Percentiles rank a stretch among this genome's conserved stretches.
phyloP scores from a whole-genome alignment of 2,888 invertebrate genomes.

The Romanomermis culicivorax region DNA sequence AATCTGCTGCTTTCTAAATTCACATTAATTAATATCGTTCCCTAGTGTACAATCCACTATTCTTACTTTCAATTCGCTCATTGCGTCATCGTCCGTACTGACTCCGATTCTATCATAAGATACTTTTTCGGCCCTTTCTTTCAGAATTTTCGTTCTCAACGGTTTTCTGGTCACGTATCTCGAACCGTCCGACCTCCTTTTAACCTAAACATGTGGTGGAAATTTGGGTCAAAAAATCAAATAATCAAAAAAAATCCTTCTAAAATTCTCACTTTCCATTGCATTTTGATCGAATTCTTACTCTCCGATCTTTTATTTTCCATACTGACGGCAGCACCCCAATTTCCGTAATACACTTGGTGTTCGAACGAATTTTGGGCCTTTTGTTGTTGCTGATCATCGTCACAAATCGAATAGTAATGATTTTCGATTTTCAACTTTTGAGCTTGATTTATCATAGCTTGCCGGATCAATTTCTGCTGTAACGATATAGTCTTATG shows the following conservation, averaged over 20 bases:
- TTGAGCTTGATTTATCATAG: conserved; percentile 17
- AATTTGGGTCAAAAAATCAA: not conserved
- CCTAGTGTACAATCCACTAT: too few species aligned
- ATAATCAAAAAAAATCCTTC: not conserved
- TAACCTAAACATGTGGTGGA: conserved; percentile 26
- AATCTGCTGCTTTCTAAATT: too few species aligned
- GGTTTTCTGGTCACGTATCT: conserved; percentile 52
- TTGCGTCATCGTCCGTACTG: conserved; percentile 53
- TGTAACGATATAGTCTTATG: conserved; percentile 47
- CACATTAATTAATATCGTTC: too few species aligned
- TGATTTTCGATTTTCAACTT: conserved; percentile 5
- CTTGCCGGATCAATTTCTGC: conserved; percentile 39
- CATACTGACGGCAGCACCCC: not conserved
- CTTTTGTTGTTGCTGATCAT: too few species aligned
- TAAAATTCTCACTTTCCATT: conserved; percentile 42
- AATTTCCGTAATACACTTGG: too few species aligned
- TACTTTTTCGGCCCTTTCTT: conserved; percentile 45
- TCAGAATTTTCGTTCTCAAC: conserved; percentile 43
- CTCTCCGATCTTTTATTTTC: too few species aligned
- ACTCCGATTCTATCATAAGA: conserved; percentile 45
- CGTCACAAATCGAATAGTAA: too few species aligned
- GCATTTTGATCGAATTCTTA: too few species aligned
- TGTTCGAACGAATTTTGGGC: too few species aligned
- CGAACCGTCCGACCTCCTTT: conserved; percentile 50
- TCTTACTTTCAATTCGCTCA: conserved; percentile 45